Evolutionary conservation across 2,113 vertebrate species (phyloP).

Genomic region (Neoarius graeffei): DNA sequence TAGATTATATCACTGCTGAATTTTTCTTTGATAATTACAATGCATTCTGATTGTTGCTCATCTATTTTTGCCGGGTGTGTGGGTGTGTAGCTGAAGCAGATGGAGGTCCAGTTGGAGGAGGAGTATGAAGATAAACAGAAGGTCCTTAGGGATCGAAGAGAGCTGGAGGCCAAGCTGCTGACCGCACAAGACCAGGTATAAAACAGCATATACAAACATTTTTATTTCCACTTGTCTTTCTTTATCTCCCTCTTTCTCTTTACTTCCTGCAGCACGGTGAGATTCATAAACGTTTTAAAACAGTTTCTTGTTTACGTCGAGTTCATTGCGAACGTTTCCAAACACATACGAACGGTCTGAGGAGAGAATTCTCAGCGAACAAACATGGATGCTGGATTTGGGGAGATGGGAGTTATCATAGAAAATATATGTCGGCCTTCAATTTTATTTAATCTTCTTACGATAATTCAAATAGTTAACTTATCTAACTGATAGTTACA

Average conservation of each 20-base stretch:
- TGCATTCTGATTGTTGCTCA: not conserved
- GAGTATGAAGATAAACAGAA: slow-evolving; percentile 97
- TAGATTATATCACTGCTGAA: not conserved
- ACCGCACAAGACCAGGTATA: slow-evolving; percentile 85
- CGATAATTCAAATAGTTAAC: too few species aligned
- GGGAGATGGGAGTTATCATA: too few species aligned
- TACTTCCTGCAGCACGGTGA: not conserved
- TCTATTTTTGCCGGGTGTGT: not conserved
- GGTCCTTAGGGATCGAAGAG: slow-evolving; percentile 89
- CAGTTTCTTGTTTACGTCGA: too few species aligned
- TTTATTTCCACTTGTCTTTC: not conserved
- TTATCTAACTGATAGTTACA: too few species aligned
- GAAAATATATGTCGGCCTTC: too few species aligned
- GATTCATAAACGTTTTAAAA: too few species aligned
- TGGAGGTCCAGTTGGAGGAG: slow-evolving; percentile 95
- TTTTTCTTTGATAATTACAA: not conserved
- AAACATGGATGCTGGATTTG: too few species aligned
- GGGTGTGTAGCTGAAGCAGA: slow-evolving; percentile 84
- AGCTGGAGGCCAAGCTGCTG: slow-evolving; percentile 87
- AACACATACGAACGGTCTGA: too few species aligned
- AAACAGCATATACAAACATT: not conserved
- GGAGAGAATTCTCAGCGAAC: too few species aligned
- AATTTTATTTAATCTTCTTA: too few species aligned
- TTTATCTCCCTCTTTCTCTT: not conserved
- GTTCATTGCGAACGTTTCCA: too few species aligned